Evolutionary conservation across 30 jellyfish, hydroid and myxozoan genomes (phyloP).

Genomic region (Pseudorhiza aurosa): DNA sequence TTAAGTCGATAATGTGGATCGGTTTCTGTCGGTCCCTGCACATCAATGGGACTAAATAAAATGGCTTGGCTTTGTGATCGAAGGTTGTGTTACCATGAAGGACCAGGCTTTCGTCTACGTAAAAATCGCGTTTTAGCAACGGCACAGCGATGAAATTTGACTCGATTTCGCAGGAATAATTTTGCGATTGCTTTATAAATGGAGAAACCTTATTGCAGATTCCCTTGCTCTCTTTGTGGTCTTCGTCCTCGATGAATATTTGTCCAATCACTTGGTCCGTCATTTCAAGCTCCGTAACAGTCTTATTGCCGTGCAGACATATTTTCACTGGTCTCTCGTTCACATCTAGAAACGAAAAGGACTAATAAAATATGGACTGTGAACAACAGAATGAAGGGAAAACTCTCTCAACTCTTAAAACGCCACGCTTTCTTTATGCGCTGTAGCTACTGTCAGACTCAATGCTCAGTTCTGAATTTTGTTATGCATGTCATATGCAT

Average conservation of each 20-base stretch:
- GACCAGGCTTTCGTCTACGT: conserved; percentile 13
- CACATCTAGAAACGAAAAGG: conserved; percentile 50
- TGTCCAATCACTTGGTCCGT: conserved; percentile 58
- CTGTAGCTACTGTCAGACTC: too few species aligned
- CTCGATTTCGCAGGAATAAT: conserved; percentile 42
- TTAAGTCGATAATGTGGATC: conserved; percentile 16
- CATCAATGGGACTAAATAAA: conserved; percentile 44
- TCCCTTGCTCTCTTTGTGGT: conserved; percentile 46
- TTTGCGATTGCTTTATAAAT: background rate
- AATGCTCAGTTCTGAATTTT: too few species aligned
- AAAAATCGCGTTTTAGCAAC: conserved; percentile 2
- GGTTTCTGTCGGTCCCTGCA: conserved; percentile 54
- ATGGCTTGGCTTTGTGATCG: conserved; percentile 1
- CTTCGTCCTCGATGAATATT: conserved; percentile 69
- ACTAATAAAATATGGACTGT: too few species aligned
- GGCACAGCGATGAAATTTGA: conserved; percentile 31
- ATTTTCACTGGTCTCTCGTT: conserved; percentile 61
- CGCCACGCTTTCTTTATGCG: too few species aligned
- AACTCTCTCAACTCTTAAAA: too few species aligned
- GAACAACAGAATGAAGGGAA: too few species aligned
- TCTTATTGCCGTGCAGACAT: conserved; percentile 52
- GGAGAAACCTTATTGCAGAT: conserved; percentile 40
- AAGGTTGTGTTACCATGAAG: conserved; percentile 47
- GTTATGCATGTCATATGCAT: too few species aligned
- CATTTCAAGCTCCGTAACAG: conserved; percentile 32